Evolutionary conservation across 2,797 vertebrate genomes (phyloP), one percentile per base, ranked within the genome.

Genomic region (Eidolon dupreanum): DNA sequence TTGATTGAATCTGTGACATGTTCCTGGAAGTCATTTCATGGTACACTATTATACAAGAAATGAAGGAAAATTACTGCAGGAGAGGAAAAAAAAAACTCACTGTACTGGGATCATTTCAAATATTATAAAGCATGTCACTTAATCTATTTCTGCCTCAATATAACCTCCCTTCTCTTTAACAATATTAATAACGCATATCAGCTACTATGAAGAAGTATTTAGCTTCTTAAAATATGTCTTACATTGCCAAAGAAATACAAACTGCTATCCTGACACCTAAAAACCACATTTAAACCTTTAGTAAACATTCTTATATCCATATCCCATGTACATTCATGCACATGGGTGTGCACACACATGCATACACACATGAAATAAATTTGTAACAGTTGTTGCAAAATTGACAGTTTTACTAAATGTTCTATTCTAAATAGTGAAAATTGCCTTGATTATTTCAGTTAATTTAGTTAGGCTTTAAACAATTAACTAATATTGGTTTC

Each of bases 11-110:
- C 83, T 87, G 43, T 77, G 90, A 94, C 73, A 73, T 94, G 66
- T 79, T 95, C 94, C 92, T 87, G 89, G 90, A 95, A 94, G 57
- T 95, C 85, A 93, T 68, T 96, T 96, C 31, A 66, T 68, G 63
- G 71, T 28, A 79, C n/a, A 57, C 77, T 93, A 46, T 94, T 95
- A 82, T 59, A 85, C 5, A 94, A 93, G 46, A 75, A 78, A 93
- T 88, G 83, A 93, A 90, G 36, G 84, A 59, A 95, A 93, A 88
- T 93, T 90, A 95, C 68, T 79, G 11, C 10, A 41, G n/a, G 63
- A 43, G 38, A 46, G 20, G 5, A 7, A 20, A 3, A 59, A 3
- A 59, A 43, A 66, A 77, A 17, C 53, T 81, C 43, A 31, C 53
- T 70, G 6, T 65, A 19, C 36, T 86, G 51, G 53, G 63, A 95